Conservation (phyloP, 2,113 vertebrate genomes). For the Datnioides undecimradiatus region DNA sequence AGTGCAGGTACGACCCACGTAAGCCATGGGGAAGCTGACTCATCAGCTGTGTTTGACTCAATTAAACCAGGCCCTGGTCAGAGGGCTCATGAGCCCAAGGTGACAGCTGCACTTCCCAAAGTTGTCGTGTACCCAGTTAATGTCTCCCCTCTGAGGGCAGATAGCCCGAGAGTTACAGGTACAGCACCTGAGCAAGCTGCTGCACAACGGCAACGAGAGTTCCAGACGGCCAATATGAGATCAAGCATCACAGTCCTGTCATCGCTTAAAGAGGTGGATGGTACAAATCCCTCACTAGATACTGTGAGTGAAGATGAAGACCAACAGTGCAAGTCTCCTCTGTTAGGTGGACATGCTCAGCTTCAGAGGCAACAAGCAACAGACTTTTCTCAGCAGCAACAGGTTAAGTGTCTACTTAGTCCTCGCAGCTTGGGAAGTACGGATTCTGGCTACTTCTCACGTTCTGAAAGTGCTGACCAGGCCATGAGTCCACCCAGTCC, state of each 20-base stretch:
- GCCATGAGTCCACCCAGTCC: conserved; percentile 93
- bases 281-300: conserved; percentile 82
- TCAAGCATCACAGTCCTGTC: conserved; percentile 81
- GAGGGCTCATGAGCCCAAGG: conserved; percentile 85
- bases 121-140: conserved; percentile 93
- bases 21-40: conserved; percentile 71
- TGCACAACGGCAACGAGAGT: conserved; percentile 88
- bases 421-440: conserved; percentile 97
- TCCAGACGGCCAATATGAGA: conserved; percentile 79
- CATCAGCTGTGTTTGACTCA: conserved; percentile 64
- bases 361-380: conserved; percentile 97
- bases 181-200: conserved; percentile 85
- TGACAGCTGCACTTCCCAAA: conserved; percentile 89
- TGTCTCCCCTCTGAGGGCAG: conserved; percentile 88
- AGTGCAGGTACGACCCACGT: conserved; percentile 80
- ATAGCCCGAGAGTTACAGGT: conserved; percentile 89
- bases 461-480: conserved; percentile 97
- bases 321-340: conserved; percentile 83
- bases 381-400: conserved; percentile 93
- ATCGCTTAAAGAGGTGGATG: conserved; percentile 87
- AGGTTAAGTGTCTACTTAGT: conserved; percentile 92
- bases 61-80: conserved; percentile 80
- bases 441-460: conserved; percentile 98
- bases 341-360: conserved; percentile 88
- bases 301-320: conserved; percentile 85